phyloP scores from a whole-genome alignment of 2,888 invertebrate species.

The Apomyelois bistriatella region DNA sequence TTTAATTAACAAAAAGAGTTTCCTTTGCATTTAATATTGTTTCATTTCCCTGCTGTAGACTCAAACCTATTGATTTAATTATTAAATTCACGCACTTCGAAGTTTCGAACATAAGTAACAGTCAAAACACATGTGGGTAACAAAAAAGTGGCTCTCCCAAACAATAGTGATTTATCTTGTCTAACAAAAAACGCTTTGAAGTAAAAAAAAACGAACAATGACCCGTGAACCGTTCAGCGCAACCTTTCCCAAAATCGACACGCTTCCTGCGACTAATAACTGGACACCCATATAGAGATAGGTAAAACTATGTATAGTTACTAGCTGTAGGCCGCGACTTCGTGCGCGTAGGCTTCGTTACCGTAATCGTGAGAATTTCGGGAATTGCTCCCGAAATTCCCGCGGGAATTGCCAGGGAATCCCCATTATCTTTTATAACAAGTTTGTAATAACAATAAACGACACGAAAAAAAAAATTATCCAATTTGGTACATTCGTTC shows the following conservation, averaged over 20 bases:
- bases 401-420: no score
- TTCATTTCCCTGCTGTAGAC: no score
- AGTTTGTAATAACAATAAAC: no score
- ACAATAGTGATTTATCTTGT: constrained; percentile 63
- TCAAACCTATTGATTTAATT: constrained; percentile 15
- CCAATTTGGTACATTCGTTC: no score
- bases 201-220: constrained; percentile 66
- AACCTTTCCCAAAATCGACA: constrained; percentile 75
- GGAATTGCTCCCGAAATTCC: no score
- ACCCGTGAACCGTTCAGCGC: constrained; percentile 65
- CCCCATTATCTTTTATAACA: no score
- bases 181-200: constrained; percentile 50
- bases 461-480: no score
- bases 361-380: no score
- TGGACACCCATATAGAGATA: constrained; percentile 34
- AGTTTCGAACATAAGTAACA: constrained; percentile 23
- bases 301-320: neutral
- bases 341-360: no score
- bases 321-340: neutral
- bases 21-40: no score
- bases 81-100: neutral
- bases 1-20: no score
- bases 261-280: constrained; percentile 68
- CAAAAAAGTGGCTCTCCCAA: constrained; percentile 45
- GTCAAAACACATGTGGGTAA: constrained; percentile 31